A percentile compares a stretch with the other conserved stretches of the same genome.
These are phyloP conservation scores for Cataglyphis altisquamis DNA, from an alignment of 2,888 invertebrate species.

Conservation along the genomic window DNA sequence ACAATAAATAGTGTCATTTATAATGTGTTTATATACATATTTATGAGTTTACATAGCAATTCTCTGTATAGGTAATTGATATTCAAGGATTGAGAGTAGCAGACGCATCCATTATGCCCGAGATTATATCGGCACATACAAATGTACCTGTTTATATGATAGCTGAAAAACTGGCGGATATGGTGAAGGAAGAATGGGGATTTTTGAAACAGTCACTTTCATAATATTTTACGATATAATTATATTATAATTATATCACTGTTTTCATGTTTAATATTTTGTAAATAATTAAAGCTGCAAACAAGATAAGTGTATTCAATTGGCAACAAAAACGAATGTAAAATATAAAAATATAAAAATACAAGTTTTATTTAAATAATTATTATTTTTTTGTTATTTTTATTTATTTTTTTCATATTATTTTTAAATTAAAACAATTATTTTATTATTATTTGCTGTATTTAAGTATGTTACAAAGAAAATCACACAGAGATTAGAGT, in stretches of 20 bases:
- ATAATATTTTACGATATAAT: background rate
- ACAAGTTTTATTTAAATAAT: background rate
- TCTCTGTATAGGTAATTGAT: slow-evolving; percentile 82
- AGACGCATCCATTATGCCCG: slow-evolving; percentile 90
- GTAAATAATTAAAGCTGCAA: background rate
- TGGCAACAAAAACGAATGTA: background rate
- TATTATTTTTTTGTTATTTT: background rate
- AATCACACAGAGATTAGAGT: background rate
- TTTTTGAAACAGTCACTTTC: slow-evolving; percentile 30
- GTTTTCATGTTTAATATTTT: background rate
- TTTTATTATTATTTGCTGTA: background rate
- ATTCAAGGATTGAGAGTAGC: slow-evolving; percentile 88
- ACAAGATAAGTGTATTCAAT: background rate
- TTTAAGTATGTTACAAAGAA: background rate
- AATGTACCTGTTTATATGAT: slow-evolving; percentile 90
- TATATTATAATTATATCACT: background rate
- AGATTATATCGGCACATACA: slow-evolving; percentile 89
- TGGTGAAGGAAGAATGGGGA: slow-evolving; percentile 88
- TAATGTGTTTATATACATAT: background rate
- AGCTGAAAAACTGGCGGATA: slow-evolving; percentile 90
- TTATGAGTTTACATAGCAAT: background rate
- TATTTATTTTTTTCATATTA: background rate
- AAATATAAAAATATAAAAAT: background rate
- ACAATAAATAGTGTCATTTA: background rate
- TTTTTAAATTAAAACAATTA: background rate